These are phyloP conservation scores for Thunnus albacares DNA, from an alignment of 2,797 vertebrate species.

Conservation along the genomic window DNA sequence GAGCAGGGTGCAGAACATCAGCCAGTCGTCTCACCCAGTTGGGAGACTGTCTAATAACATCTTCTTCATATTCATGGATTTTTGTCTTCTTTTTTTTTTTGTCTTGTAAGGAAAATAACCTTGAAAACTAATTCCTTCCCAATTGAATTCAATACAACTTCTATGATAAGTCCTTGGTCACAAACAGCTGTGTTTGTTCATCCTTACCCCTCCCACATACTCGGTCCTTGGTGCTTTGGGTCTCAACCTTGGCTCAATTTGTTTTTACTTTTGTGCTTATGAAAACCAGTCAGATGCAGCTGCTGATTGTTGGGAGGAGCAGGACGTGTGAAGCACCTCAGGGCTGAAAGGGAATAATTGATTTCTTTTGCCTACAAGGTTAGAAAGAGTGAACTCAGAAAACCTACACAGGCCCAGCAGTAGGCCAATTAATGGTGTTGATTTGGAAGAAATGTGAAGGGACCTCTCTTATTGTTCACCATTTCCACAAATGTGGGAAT, in stretches of 20 bases:
- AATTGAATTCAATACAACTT: slow-evolving; percentile 17
- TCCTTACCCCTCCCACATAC: slow-evolving; percentile 42
- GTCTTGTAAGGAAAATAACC: slow-evolving; percentile 27
- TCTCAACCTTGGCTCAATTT: slow-evolving; percentile 52
- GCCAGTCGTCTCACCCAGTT: slow-evolving; percentile 29
- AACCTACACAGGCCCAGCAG: slow-evolving; percentile 52
- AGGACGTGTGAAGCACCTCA: slow-evolving; percentile 45
- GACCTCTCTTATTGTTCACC: slow-evolving; percentile 17
- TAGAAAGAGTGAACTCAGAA: slow-evolving; percentile 52
- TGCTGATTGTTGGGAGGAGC: slow-evolving; percentile 53
- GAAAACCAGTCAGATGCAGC: slow-evolving; percentile 50
- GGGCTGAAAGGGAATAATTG: slow-evolving; percentile 68
- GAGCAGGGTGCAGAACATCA: slow-evolving; percentile 40
- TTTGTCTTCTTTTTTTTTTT: neutral
- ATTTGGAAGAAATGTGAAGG: slow-evolving; percentile 17
- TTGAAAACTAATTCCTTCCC: slow-evolving; percentile 34
- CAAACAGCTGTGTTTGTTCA: slow-evolving; percentile 38
- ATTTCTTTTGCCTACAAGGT: slow-evolving; percentile 67
- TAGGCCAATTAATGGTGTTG: slow-evolving; percentile 54
- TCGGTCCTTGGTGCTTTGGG: slow-evolving; percentile 33
- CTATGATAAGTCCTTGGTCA: slow-evolving; percentile 28
- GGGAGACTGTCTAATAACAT: slow-evolving; percentile 38
- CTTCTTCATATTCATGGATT: slow-evolving; percentile 35
- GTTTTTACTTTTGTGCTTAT: slow-evolving; percentile 16
- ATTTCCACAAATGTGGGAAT: slow-evolving; percentile 15